These are phyloP conservation scores for Denticeps clupeoides DNA, from an alignment of 2,797 vertebrate species.

Conservation along the genomic window DNA sequence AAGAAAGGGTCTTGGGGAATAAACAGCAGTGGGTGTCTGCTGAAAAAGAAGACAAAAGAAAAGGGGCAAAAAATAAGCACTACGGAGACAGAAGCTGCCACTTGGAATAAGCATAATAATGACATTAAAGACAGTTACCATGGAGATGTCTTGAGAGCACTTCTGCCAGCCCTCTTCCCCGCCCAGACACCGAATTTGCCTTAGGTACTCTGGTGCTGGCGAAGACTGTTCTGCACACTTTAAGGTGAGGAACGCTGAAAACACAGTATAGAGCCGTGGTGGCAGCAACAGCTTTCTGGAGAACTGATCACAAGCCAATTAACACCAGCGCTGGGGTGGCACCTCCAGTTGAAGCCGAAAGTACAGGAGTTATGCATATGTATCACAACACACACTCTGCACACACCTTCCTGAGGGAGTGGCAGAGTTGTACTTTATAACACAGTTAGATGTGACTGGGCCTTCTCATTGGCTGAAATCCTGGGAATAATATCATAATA, in stretches of 20 bases:
- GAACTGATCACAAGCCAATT: conserved; percentile 26
- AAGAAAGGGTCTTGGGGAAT: too few relatives aligned
- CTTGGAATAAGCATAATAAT: not conserved
- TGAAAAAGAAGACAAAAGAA: not conserved
- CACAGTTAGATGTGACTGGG: too few relatives aligned
- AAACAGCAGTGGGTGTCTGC: too few relatives aligned
- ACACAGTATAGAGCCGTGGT: conserved; percentile 14
- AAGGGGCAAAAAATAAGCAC: not conserved
- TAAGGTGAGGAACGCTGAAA: too few relatives aligned
- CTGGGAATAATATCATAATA: too few relatives aligned
- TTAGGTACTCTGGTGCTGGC: too few relatives aligned
- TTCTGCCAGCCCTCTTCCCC: not conserved
- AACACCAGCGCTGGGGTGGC: conserved; percentile 13
- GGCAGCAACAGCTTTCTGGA: conserved; percentile 19
- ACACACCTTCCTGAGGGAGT: too few relatives aligned
- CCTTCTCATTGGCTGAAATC: too few relatives aligned
- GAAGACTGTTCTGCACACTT: too few relatives aligned
- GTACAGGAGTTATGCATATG: too few relatives aligned
- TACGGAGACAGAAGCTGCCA: conserved; percentile 6
- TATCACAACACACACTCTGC: not conserved
- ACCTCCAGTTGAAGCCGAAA: too few relatives aligned
- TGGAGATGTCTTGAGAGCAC: conserved; percentile 3
- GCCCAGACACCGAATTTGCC: not conserved
- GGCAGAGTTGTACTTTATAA: too few relatives aligned
- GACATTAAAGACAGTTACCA: conserved; percentile 2